Percentiles rank a stretch among this genome's conserved stretches.
Conservation (phyloP, 2,888 invertebrate species). For the Eupithecia pulchellata region DNA sequence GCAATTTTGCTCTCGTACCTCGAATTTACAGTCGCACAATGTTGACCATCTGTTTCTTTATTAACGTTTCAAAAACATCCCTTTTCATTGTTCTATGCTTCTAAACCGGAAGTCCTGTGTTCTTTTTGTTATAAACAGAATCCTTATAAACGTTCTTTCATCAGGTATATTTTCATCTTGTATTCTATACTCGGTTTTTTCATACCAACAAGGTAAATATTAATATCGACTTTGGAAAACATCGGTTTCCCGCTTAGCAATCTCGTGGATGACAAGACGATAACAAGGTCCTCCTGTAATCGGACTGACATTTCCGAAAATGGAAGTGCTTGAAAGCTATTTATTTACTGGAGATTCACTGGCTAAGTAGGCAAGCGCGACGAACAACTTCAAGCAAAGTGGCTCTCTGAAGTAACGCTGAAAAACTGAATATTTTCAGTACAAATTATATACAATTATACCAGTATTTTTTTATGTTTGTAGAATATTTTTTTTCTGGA, state of each 20-base stretch:
- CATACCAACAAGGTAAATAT: slow-evolving; percentile 46
- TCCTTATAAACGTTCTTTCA: slow-evolving; percentile 28
- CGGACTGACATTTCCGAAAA: slow-evolving; percentile 14
- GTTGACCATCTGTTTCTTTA: background rate
- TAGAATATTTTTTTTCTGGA: no score
- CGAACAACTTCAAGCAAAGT: background rate
- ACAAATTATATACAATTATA: no score
- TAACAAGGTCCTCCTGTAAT: slow-evolving; percentile 25
- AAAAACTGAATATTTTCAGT: no score
- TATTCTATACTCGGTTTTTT: slow-evolving; percentile 29
- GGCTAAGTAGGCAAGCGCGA: background rate
- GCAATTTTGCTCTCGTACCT: background rate
- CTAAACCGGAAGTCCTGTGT: background rate
- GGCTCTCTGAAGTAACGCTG: no score
- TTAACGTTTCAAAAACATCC: background rate
- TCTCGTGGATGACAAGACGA: slow-evolving; percentile 33
- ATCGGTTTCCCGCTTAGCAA: slow-evolving; percentile 33
- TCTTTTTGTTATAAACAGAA: slow-evolving; percentile 9
- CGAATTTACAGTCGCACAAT: background rate
- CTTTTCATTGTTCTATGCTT: background rate
- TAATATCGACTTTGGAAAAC: slow-evolving; percentile 50
- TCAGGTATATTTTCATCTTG: slow-evolving; percentile 39
- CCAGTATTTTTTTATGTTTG: no score
- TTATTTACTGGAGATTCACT: background rate
- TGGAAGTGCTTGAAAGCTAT: background rate